These are phyloP conservation scores for Nomada hirtipes DNA, from an alignment of 2,888 invertebrate species.

Conservation along the genomic window DNA sequence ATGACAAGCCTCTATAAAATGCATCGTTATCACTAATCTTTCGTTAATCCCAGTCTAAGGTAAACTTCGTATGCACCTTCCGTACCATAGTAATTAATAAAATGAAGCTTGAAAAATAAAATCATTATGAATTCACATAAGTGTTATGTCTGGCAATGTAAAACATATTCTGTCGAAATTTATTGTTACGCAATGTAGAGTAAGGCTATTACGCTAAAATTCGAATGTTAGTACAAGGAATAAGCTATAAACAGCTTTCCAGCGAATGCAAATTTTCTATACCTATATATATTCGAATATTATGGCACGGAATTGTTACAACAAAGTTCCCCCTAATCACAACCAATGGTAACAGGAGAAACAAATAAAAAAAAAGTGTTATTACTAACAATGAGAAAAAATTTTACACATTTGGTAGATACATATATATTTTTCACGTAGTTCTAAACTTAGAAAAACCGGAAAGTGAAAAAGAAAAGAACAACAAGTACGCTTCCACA, in stretches of 20 bases:
- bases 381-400: background rate
- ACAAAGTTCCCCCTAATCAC: background rate
- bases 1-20: background rate
- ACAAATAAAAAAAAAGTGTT: background rate
- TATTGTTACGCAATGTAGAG: background rate
- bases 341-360: background rate
- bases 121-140: background rate
- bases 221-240: background rate
- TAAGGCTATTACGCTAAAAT: background rate
- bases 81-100: background rate
- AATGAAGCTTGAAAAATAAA: background rate
- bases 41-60: background rate
- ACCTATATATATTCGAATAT: background rate
- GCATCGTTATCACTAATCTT: background rate
- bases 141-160: background rate
- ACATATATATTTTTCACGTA: background rate
- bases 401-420: background rate
- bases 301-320: slow-evolving; percentile 18
- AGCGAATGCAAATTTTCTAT: background rate
- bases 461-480: slow-evolving; percentile 4
- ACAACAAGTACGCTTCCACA: background rate
- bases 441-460: slow-evolving; percentile 9
- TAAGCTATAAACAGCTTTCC: background rate
- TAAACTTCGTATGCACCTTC: background rate
- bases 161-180: too few species aligned